phyloP scores from a whole-genome alignment of 2,888 invertebrate genomes.

The Pachydiplax longipennis region DNA sequence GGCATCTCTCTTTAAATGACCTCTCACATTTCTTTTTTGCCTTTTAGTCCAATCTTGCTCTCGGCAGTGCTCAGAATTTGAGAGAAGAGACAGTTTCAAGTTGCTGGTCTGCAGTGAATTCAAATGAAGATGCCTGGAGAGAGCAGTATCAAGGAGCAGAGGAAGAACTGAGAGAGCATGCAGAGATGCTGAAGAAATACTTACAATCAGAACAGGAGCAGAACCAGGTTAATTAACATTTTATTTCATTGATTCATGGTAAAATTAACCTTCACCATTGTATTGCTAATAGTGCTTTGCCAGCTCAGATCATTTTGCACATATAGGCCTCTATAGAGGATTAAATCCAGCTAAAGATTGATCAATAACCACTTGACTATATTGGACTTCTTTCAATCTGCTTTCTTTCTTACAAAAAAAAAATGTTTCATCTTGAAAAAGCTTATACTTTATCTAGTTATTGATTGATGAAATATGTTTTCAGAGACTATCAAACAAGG shows the following conservation, averaged over 20 bases:
- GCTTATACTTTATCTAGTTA: not conserved
- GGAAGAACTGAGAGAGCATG: conserved; percentile 51
- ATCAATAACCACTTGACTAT: no score
- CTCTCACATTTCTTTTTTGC: not conserved
- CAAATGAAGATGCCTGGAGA: conserved; percentile 51
- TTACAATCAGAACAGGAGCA: conserved; percentile 50
- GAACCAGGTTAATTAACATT: conserved; percentile 47
- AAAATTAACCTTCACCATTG: no score
- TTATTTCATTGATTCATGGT: no score
- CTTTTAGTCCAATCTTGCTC: not conserved
- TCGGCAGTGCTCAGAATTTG: conserved; percentile 27
- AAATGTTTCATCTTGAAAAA: no score
- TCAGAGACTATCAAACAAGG: not conserved
- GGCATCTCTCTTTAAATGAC: no score
- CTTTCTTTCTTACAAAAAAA: no score
- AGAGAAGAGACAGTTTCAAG: conserved; percentile 46
- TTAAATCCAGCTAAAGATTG: no score
- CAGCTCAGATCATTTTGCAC: no score
- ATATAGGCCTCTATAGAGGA: no score
- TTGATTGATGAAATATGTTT: not conserved
- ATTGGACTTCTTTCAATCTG: no score
- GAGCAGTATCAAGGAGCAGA: conserved; percentile 52
- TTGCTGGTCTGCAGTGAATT: conserved; percentile 49
- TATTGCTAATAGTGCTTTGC: no score
- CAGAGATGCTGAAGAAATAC: conserved; percentile 50